Percentiles rank a stretch among this genome's conserved stretches.
phyloP scores from a whole-genome alignment of 2,888 invertebrate species.

The Gymnoscelis rufifasciata region DNA sequence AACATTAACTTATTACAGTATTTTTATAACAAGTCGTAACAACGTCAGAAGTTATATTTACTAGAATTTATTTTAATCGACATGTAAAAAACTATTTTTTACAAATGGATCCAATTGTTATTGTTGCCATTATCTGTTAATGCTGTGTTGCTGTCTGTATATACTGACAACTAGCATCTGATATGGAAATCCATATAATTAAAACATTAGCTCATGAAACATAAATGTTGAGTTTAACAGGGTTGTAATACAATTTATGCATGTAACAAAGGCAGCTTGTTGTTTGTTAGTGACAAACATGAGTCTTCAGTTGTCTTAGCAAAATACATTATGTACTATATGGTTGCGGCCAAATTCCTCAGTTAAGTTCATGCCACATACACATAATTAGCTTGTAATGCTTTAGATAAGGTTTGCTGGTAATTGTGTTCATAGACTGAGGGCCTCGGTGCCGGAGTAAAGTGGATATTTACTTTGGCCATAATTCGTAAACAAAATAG shows the following conservation, averaged over 20 bases:
- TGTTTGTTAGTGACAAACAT: slow-evolving; percentile 1
- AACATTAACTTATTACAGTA: slow-evolving; percentile 9
- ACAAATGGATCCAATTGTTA: too few species aligned
- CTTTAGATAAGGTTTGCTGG: slow-evolving; percentile 77
- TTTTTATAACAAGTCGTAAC: too few species aligned
- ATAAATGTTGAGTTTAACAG: too few species aligned
- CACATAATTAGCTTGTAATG: slow-evolving; percentile 76
- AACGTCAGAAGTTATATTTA: too few species aligned
- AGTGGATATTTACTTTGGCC: slow-evolving; percentile 32
- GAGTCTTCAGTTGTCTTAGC: background rate
- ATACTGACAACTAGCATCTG: too few species aligned
- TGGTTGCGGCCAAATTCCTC: slow-evolving; percentile 59
- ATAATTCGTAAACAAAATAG: slow-evolving; percentile 24
- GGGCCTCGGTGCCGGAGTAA: slow-evolving; percentile 36
- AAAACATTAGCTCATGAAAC: background rate
- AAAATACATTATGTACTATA: slow-evolving; percentile 34
- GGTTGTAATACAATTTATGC: background rate
- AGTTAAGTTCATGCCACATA: slow-evolving; percentile 72
- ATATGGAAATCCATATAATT: background rate
- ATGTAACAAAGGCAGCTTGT: background rate
- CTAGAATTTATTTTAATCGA: too few species aligned
- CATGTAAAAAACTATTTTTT: too few species aligned
- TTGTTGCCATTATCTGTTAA: too few species aligned
- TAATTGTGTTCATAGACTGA: slow-evolving; percentile 78
- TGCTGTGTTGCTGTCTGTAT: too few species aligned